Percentiles rank a stretch among this genome's conserved stretches.
These are phyloP conservation scores for Osmoderma eremita DNA, from an alignment of 2,888 invertebrate species.

Conservation along the genomic window DNA sequence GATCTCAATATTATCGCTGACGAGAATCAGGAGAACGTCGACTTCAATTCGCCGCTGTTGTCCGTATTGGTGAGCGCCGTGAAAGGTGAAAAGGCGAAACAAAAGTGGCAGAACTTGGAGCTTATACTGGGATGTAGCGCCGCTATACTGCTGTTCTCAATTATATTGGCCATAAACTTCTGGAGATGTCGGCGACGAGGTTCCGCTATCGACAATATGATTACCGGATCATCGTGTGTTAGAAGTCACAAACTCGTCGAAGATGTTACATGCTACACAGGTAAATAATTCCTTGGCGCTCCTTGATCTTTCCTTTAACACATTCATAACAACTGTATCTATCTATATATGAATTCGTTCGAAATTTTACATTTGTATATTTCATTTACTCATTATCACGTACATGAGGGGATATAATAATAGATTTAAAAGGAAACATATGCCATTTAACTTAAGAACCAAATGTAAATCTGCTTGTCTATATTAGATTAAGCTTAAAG, in stretches of 20 bases:
- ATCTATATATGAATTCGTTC: too few relatives aligned
- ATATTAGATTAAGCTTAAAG: too few relatives aligned
- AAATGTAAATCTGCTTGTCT: too few relatives aligned
- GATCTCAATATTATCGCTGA: slow-evolving; percentile 67
- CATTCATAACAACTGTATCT: too few relatives aligned
- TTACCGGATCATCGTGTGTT: slow-evolving; percentile 70
- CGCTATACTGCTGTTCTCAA: slow-evolving; percentile 64
- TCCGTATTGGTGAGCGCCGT: slow-evolving; percentile 73
- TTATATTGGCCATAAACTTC: slow-evolving; percentile 67
- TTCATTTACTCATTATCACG: too few relatives aligned
- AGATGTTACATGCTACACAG: slow-evolving; percentile 64
- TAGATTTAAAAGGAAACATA: too few relatives aligned
- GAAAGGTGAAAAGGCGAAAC: slow-evolving; percentile 69
- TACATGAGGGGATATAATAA: too few relatives aligned
- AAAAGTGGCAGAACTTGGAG: slow-evolving; percentile 68
- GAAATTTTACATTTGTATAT: too few relatives aligned
- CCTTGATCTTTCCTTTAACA: too few relatives aligned
- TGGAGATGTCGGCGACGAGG: slow-evolving; percentile 71
- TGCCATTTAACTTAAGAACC: too few relatives aligned
- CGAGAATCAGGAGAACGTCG: slow-evolving; percentile 59
- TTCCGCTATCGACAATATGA: slow-evolving; percentile 66
- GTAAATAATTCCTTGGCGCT: too few relatives aligned
- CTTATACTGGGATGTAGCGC: slow-evolving; percentile 70
- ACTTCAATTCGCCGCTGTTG: slow-evolving; percentile 67
- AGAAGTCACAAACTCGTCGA: slow-evolving; percentile 72